Conservation (phyloP, 2,888 invertebrate species). For the Nymphalis c-album region DNA sequence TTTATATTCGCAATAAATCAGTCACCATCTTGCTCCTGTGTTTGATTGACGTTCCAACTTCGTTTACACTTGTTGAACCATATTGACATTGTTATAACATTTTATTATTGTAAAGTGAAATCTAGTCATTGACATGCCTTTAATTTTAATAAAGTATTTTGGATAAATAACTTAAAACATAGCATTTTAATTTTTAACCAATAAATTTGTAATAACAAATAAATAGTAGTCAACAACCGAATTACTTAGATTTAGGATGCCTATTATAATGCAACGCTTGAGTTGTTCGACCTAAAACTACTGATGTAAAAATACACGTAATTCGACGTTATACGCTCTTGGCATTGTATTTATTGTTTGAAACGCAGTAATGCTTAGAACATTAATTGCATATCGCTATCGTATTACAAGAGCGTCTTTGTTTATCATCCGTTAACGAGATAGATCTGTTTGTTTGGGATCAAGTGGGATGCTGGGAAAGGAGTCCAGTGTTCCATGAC, state of each 20-base stretch:
- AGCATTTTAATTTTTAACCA: not conserved
- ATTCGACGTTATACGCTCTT: slow-evolving; percentile 35
- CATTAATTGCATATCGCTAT: slow-evolving; percentile 57
- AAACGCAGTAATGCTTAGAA: slow-evolving; percentile 50
- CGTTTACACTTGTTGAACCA: slow-evolving; percentile 7
- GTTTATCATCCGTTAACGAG: slow-evolving; percentile 49
- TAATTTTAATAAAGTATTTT: too few relatives aligned
- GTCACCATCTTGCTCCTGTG: too few relatives aligned
- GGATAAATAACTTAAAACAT: not conserved
- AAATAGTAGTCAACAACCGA: not conserved
- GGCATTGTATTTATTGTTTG: slow-evolving; percentile 40
- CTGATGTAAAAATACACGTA: slow-evolving; percentile 32
- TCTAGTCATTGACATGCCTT: not conserved
- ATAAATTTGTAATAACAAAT: not conserved
- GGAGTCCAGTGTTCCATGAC: slow-evolving; percentile 32
- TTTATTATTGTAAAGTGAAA: not conserved
- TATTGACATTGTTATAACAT: slow-evolving; percentile 3
- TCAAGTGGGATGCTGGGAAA: slow-evolving; percentile 42
- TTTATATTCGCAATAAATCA: too few relatives aligned
- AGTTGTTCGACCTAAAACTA: slow-evolving; percentile 22
- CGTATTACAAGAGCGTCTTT: slow-evolving; percentile 49
- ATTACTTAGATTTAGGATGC: not conserved
- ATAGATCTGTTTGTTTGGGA: slow-evolving; percentile 49
- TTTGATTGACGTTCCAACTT: too few relatives aligned
- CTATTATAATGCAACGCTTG: not conserved